Evolutionary conservation across 2,888 invertebrate genomes (phyloP).

Genomic region (Asteroscopus sphinx): DNA sequence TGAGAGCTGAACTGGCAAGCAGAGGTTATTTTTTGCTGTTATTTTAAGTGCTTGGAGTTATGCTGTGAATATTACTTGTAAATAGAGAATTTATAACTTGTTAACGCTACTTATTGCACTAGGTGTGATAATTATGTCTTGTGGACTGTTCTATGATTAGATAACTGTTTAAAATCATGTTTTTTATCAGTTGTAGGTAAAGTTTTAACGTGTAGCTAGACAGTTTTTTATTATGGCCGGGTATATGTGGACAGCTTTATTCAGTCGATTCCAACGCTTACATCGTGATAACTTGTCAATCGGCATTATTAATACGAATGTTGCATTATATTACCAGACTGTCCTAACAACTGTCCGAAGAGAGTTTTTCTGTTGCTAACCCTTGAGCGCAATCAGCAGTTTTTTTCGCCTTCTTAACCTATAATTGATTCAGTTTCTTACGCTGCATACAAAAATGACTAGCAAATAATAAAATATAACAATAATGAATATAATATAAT

Average conservation of each 20-base stretch:
- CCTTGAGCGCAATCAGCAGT: background rate
- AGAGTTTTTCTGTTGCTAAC: conserved; percentile 22
- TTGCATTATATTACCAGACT: conserved; percentile 17
- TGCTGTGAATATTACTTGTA: conserved; percentile 41
- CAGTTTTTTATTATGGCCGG: conserved; percentile 28
- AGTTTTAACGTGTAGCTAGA: conserved; percentile 7
- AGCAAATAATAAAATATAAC: too few species aligned
- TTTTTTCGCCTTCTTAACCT: too few species aligned
- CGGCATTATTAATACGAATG: conserved; percentile 29
- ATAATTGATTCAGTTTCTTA: too few species aligned
- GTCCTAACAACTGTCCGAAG: conserved; percentile 3
- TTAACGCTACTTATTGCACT: conserved; percentile 35
- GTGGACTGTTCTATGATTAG: conserved; percentile 10
- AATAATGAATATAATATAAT: too few species aligned
- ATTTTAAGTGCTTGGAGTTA: conserved; percentile 25
- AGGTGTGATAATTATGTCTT: conserved; percentile 43
- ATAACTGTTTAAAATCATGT: conserved; percentile 16
- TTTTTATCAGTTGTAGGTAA: conserved; percentile 19
- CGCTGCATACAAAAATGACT: too few species aligned
- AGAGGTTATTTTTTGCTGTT: conserved; percentile 31
- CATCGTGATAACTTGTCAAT: conserved; percentile 12
- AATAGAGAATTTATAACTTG: conserved; percentile 36
- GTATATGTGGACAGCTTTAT: conserved; percentile 5
- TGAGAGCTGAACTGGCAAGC: conserved; percentile 12
- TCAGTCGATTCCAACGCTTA: background rate